Evolutionary conservation across 2,113 vertebrate species (phyloP).

Genomic region (Macquaria australasica): DNA sequence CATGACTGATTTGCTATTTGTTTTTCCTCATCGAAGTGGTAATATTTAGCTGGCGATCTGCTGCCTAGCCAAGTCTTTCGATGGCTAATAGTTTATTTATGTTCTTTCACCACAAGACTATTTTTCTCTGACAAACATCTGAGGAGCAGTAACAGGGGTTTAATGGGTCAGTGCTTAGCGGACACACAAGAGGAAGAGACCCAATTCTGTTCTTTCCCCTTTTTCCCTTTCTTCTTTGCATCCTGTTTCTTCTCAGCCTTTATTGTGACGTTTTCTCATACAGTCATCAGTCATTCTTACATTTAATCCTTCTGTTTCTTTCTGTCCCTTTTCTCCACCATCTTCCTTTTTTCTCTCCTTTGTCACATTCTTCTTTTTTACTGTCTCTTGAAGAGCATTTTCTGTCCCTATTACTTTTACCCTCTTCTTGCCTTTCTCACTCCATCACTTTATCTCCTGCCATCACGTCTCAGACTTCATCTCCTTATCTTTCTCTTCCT

Average conservation of each 20-base stretch:
- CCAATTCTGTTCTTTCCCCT: not conserved
- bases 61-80: constrained; percentile 19
- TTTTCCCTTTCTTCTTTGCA: constrained; percentile 8
- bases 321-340: not conserved
- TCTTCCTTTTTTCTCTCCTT: not conserved
- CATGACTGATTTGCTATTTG: constrained; percentile 22
- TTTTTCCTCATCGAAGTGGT: constrained; percentile 19
- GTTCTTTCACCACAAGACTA: constrained; percentile 54
- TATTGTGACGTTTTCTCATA: constrained; percentile 26
- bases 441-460: constrained; percentile 24
- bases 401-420: constrained; percentile 19
- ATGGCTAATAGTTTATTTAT: constrained; percentile 67
- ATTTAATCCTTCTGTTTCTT: constrained; percentile 33
- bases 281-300: constrained; percentile 41
- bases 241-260: constrained; percentile 8
- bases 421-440: not conserved
- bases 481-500: constrained; percentile 3
- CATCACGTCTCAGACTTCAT: constrained; percentile 10
- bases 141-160: constrained; percentile 60
- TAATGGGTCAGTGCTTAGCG: constrained; percentile 55
- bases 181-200: constrained; percentile 24
- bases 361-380: constrained; percentile 29
- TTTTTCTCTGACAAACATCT: constrained; percentile 66
- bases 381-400: constrained; percentile 14
- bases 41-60: constrained; percentile 37